Conservation (phyloP, 1,140 invertebrate genomes). For the Rhynchophorus ferrugineus region DNA sequence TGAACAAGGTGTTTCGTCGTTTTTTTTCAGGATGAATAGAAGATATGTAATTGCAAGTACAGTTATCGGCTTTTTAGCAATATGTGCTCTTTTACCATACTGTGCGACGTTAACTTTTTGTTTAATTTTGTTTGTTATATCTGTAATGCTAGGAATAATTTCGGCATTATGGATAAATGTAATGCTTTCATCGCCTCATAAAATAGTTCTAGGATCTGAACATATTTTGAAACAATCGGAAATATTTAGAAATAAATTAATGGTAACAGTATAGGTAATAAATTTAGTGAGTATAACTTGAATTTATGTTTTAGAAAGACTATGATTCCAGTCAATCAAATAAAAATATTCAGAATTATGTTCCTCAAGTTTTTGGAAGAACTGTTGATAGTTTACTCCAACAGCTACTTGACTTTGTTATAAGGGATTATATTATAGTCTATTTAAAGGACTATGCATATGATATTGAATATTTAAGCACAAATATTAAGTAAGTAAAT, state of each 20-base stretch:
- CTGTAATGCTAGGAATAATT: slow-evolving; percentile 15
- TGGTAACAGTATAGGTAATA: slow-evolving; percentile 36
- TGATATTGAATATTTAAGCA: slow-evolving; percentile 43
- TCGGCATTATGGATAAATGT: slow-evolving; percentile 42
- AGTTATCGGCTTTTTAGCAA: slow-evolving; percentile 9
- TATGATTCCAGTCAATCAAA: slow-evolving; percentile 27
- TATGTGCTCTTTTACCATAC: slow-evolving; percentile 12
- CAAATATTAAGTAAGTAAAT: slow-evolving; percentile 42
- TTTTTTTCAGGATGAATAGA: slow-evolving; percentile 16
- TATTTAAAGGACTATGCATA: slow-evolving; percentile 66
- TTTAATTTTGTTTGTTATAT: slow-evolving; percentile 9
- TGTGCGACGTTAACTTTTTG: slow-evolving; percentile 14
- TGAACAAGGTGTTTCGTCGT: no score
- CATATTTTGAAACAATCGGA: slow-evolving; percentile 44
- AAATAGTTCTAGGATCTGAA: slow-evolving; percentile 43
- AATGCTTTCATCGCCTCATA: slow-evolving; percentile 45
- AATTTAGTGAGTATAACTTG: neutral
- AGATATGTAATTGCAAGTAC: slow-evolving; percentile 8
- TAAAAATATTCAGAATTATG: slow-evolving; percentile 37
- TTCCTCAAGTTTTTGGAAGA: slow-evolving; percentile 66
- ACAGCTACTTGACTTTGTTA: slow-evolving; percentile 69
- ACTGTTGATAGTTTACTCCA: slow-evolving; percentile 77
- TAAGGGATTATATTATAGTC: slow-evolving; percentile 68
- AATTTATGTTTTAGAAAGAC: slow-evolving; percentile 28
- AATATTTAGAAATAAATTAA: slow-evolving; percentile 44